Base-by-base conservation (phyloP, 2,113 vertebrate species). In the Sapayoa aenigma region DNA sequence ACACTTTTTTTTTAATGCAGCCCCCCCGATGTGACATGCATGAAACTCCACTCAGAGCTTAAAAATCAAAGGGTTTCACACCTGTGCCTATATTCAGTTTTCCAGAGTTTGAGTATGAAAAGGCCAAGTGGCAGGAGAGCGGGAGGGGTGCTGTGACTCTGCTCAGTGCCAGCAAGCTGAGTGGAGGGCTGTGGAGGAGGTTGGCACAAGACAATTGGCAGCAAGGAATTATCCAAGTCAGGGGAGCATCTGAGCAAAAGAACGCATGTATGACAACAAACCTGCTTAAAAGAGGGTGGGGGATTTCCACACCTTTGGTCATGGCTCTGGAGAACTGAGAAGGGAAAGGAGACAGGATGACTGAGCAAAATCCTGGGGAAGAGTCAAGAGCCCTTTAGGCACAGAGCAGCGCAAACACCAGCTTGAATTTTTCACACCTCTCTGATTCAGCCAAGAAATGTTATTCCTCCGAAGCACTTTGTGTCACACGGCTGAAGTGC, bases 1-100 rank as follows among this genome's bases (percentile, higher is more conserved):
- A 68, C 12, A 44, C 6, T 33, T 44, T 5, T 9, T 5, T 11
- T 73, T 50, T 37, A 28, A 12, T 15, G 14, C 14, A 28, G 12
- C 2, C 7, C 15, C 7, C 9, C 24, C 1, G 3, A 23, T 6
- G n/a, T 42, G 14, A 63, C 21, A 22, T 35, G 8, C 2, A 0
- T 27, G 37, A 35, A 92, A 37, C 33, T 63, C 56, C 5, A 4
- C 27, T 44, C 49, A 63, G 46, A 86, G 42, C 42, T 66, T 53
- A 77, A 59, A 71, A 68, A 81, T n/a, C n/a, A 69, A 73, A 95
- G n/a, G 18, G 12, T 41, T 50, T 37, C 58, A 46, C 9, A 19
- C 37, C n/a, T 41, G 17, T 53, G 49, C 63, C 53, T 27, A 12
- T 31, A 3, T 41, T 68, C 1, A 4, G 44, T 76, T 24, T 65